Percentiles rank a stretch among this genome's conserved stretches.
Evolutionary conservation across 1,140 invertebrate species (phyloP).

Genomic region (Tachypleus tridentatus): DNA sequence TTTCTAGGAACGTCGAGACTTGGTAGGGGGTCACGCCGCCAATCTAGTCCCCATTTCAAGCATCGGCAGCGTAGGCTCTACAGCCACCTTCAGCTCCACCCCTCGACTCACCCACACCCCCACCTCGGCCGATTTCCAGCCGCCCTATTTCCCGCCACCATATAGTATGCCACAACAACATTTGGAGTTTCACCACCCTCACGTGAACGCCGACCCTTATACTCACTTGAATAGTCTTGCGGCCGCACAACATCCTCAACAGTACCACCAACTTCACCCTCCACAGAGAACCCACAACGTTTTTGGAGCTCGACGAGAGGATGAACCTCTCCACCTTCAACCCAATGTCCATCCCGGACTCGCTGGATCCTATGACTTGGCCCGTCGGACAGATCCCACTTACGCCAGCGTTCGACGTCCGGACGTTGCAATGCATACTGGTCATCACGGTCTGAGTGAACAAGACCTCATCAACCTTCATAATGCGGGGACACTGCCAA

Average conservation of each 20-base stretch:
- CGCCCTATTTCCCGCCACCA: constrained; percentile 80
- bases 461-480: constrained; percentile 40
- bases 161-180: constrained; percentile 46
- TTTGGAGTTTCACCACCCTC: constrained; percentile 12
- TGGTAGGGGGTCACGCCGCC: constrained; percentile 47
- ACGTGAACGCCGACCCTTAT: constrained; percentile 45
- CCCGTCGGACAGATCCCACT: too few species aligned
- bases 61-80: constrained; percentile 28
- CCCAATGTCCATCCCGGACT: constrained; percentile 31
- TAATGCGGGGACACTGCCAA: constrained; percentile 32
- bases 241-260: constrained; percentile 30
- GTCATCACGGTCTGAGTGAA: constrained; percentile 38
- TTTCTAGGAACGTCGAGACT: constrained; percentile 39
- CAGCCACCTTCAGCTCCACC: constrained; percentile 43
- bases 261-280: constrained; percentile 40
- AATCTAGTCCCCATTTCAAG: constrained; percentile 46
- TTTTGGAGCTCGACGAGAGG: constrained; percentile 36
- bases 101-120: constrained; percentile 42
- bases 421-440: constrained; percentile 44
- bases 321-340: constrained; percentile 40
- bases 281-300: constrained; percentile 27
- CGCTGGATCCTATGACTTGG: constrained; percentile 3
- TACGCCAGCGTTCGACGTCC: constrained; percentile 35
- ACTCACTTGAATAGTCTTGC: constrained; percentile 48
- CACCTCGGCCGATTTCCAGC: constrained; percentile 70